These are phyloP conservation scores for Chromis chromis DNA, from an alignment of 2,797 vertebrate species.

Conservation along the genomic window DNA sequence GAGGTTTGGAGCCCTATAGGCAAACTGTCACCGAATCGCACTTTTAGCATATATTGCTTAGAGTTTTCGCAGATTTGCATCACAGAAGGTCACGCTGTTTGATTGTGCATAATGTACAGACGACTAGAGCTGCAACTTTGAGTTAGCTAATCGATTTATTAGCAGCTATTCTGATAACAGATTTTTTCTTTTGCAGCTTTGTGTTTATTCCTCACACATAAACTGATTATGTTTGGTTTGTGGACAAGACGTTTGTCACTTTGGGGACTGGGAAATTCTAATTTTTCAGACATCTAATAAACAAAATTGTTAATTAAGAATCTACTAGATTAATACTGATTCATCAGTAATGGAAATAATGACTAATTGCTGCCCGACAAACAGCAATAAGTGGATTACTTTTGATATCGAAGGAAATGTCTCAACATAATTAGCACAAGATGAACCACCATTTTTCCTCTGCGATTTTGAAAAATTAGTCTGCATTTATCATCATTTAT, in stretches of 20 bases:
- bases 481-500: not conserved
- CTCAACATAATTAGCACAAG: not conserved
- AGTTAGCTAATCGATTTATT: not conserved
- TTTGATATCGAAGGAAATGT: not conserved
- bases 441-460: not conserved
- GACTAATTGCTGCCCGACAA: not conserved
- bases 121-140: not conserved
- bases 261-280: too few relatives aligned
- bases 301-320: not conserved
- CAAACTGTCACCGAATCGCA: not conserved
- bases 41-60: not conserved
- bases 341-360: not conserved
- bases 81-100: constrained; percentile 4
- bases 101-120: not conserved
- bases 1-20: not conserved
- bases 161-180: not conserved
- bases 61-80: not conserved
- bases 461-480: constrained; percentile 7
- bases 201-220: not conserved
- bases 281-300: not conserved
- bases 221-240: not conserved
- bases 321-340: not conserved
- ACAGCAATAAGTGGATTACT: not conserved
- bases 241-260: not conserved
- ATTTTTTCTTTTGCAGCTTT: not conserved